phyloP scores from a whole-genome alignment of 2,797 vertebrate species.

The Simalia tracyae region DNA sequence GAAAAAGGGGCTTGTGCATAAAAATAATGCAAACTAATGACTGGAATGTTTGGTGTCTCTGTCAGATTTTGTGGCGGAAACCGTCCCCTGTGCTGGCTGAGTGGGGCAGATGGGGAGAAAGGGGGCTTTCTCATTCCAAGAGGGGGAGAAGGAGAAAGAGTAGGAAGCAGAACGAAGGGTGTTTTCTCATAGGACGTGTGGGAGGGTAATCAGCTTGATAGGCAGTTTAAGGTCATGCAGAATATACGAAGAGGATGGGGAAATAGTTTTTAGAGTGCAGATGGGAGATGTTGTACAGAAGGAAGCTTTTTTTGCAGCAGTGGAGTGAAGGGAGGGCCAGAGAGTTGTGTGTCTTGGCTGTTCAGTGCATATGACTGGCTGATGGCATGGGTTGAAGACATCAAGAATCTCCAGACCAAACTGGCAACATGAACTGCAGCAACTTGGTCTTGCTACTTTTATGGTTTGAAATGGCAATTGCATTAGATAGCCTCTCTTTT shows the following conservation, averaged over 20 bases:
- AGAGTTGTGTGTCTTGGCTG: constrained; percentile 41
- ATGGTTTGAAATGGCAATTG: not conserved
- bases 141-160: constrained; percentile 55
- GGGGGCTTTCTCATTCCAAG: constrained; percentile 40
- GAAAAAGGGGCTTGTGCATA: constrained; percentile 41
- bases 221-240: not conserved
- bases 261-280: constrained; percentile 46
- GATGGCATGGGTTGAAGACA: not conserved
- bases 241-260: constrained; percentile 41
- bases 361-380: constrained; percentile 12
- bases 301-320: constrained; percentile 45
- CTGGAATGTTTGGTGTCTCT: constrained; percentile 51
- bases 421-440: constrained; percentile 1
- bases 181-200: not conserved
- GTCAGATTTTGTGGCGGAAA: constrained; percentile 53
- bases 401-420: constrained; percentile 10
- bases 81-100: constrained; percentile 37
- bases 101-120: constrained; percentile 44
- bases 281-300: constrained; percentile 27
- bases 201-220: accelerated
- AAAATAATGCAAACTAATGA: constrained; percentile 48
- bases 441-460: not conserved
- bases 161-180: constrained; percentile 40
- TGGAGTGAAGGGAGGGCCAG: constrained; percentile 51
- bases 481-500: constrained; percentile 25